These are phyloP conservation scores for Temnothorax ravouxi DNA, from an alignment of 2,888 invertebrate genomes.

Conservation along the genomic window DNA sequence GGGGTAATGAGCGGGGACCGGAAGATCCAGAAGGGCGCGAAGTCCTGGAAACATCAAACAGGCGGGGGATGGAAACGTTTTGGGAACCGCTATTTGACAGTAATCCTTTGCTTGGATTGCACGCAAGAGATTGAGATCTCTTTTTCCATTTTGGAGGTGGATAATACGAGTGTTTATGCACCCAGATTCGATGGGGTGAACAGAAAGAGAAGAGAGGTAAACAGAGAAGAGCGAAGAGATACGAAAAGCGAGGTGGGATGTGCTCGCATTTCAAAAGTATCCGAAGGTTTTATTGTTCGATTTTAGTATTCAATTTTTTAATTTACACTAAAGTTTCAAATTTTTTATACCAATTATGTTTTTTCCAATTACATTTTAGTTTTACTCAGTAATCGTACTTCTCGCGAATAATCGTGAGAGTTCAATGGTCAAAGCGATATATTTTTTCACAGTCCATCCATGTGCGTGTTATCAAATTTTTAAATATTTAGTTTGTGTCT, in stretches of 20 bases:
- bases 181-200: neutral
- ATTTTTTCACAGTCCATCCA: neutral
- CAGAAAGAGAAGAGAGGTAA: neutral
- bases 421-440: neutral
- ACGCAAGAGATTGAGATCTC: neutral
- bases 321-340: neutral
- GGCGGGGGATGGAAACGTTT: neutral
- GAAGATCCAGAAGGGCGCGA: slow-evolving; percentile 3
- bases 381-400: neutral
- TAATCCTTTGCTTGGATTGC: neutral
- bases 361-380: neutral
- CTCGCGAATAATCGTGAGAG: neutral
- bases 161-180: neutral
- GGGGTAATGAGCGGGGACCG: slow-evolving; percentile 55
- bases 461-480: neutral
- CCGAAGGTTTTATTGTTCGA: neutral
- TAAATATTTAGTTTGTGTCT: slow-evolving; percentile 13
- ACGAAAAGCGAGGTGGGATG: neutral
- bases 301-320: neutral
- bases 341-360: neutral
- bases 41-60: neutral
- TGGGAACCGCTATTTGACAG: slow-evolving; percentile 11
- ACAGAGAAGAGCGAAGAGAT: neutral
- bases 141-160: neutral
- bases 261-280: neutral